phyloP scores from a whole-genome alignment of 1,140 invertebrate genomes.

The Ephestia elutella region DNA sequence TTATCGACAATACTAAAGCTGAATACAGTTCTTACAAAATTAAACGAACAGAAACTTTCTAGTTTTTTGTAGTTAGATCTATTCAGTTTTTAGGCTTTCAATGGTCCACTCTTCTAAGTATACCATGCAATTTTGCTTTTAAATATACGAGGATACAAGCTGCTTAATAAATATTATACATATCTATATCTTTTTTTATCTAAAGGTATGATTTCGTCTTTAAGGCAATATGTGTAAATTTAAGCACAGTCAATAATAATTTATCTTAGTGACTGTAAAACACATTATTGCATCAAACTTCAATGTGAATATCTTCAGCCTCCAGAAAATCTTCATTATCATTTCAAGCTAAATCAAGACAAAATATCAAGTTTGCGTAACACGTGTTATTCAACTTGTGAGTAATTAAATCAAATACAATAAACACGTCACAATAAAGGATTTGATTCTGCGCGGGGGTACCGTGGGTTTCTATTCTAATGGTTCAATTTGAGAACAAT shows the following conservation, averaged over 20 bases:
- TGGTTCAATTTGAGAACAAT: background rate
- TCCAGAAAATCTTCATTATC: background rate
- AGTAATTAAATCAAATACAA: constrained; percentile 4
- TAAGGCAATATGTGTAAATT: too few species aligned
- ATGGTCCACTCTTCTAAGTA: too few species aligned
- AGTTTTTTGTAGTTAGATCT: background rate
- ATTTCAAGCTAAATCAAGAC: background rate
- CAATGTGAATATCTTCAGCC: background rate
- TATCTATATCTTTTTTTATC: too few species aligned
- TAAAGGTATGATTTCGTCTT: too few species aligned
- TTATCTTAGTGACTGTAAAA: too few species aligned
- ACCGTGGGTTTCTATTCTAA: background rate
- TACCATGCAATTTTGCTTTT: too few species aligned
- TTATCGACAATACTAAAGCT: background rate
- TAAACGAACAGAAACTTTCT: background rate
- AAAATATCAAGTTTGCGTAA: background rate
- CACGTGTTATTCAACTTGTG: background rate
- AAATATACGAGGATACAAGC: too few species aligned
- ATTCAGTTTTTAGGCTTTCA: too few species aligned
- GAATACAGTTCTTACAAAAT: background rate
- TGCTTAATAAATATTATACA: too few species aligned
- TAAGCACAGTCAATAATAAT: too few species aligned
- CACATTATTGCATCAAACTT: too few species aligned
- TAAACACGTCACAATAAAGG: background rate
- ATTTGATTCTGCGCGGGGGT: background rate